Evolutionary conservation across 2,797 vertebrate genomes (phyloP).

Genomic region (Sternotherus odoratus): DNA sequence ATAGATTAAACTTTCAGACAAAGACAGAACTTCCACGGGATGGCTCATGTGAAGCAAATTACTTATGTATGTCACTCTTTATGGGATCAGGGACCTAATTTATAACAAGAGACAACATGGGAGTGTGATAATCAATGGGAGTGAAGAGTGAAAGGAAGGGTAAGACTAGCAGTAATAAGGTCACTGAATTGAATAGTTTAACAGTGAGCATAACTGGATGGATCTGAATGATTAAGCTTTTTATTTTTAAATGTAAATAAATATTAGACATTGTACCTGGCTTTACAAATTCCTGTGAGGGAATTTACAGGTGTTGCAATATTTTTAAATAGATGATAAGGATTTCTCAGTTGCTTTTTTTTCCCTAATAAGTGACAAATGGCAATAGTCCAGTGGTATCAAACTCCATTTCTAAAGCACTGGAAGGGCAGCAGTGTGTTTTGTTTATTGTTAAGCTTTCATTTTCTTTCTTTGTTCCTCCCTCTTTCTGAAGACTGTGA

Average conservation of each 20-base stretch:
- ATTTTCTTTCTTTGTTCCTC: constrained; percentile 42
- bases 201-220: background rate
- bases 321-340: background rate
- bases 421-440: constrained; percentile 7
- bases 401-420: constrained; percentile 25
- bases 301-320: background rate
- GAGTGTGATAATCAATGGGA: background rate
- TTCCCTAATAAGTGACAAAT: background rate
- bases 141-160: fast-evolving
- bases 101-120: background rate
- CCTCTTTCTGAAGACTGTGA: constrained; percentile 50
- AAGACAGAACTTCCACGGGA: background rate
- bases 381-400: background rate
- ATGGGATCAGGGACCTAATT: background rate
- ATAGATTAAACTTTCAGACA: fast-evolving
- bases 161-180: background rate
- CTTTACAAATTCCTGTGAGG: background rate
- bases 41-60: background rate
- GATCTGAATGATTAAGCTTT: constrained; percentile 26
- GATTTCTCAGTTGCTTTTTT: background rate
- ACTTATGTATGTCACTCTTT: background rate
- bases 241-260: background rate
- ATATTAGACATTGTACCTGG: constrained; percentile 5
- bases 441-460: constrained; percentile 42
- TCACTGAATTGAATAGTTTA: background rate